Evolutionary conservation across 2,888 invertebrate genomes (phyloP).

Genomic region (Cantharis flavilabris): DNA sequence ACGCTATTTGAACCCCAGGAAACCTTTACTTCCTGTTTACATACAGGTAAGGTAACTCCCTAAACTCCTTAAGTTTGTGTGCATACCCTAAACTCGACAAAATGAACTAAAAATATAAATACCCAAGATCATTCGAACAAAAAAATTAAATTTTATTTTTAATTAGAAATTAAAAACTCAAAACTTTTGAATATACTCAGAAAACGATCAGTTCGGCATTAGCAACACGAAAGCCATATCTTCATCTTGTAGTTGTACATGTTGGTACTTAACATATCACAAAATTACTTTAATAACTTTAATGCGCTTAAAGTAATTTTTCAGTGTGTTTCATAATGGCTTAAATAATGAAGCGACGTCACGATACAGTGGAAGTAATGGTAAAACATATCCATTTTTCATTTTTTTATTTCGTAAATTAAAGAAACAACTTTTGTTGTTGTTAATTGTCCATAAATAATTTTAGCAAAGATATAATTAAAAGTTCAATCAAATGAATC

Average conservation of each 20-base stretch:
- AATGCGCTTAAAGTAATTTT: background rate
- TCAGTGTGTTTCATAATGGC: background rate
- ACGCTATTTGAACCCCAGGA: slow-evolving; percentile 23
- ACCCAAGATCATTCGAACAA: no score
- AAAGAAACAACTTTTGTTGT: no score
- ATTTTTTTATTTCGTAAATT: no score
- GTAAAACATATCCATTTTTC: no score
- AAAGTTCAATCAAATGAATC: no score
- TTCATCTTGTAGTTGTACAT: background rate
- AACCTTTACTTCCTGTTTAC: slow-evolving; percentile 19
- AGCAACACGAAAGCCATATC: background rate
- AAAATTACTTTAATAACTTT: background rate
- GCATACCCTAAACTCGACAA: background rate
- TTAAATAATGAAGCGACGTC: background rate
- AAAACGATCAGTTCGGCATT: background rate
- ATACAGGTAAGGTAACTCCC: slow-evolving; percentile 15
- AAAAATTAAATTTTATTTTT: no score
- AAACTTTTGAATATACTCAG: background rate
- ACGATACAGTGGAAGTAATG: background rate
- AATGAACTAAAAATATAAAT: no score
- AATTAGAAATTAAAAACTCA: no score
- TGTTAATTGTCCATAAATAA: no score
- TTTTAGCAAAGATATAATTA: no score
- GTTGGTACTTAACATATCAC: background rate
- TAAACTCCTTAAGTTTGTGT: background rate